Evolutionary conservation across 2,797 vertebrate genomes (phyloP).

Genomic region (Florisuga fusca): DNA sequence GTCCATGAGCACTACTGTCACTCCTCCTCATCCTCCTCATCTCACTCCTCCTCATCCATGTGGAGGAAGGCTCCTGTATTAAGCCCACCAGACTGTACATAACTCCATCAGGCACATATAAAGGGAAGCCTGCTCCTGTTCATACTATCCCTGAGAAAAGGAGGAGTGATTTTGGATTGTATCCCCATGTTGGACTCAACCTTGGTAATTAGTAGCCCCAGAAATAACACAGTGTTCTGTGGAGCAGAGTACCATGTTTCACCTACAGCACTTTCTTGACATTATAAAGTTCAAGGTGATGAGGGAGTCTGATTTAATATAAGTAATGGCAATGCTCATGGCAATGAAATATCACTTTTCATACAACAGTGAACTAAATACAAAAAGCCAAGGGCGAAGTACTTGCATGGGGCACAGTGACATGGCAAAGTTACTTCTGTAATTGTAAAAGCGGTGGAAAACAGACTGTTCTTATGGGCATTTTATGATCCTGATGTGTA

Average conservation of each 20-base stretch:
- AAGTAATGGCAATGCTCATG: fast-evolving
- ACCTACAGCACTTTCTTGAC: not conserved
- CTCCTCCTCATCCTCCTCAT: not conserved
- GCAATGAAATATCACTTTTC: not conserved
- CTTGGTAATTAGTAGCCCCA: not conserved
- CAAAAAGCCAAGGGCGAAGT: not conserved
- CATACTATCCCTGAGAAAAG: not conserved
- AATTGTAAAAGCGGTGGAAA: not conserved
- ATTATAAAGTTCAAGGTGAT: not conserved
- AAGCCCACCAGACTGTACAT: not conserved
- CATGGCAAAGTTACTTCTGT: not conserved
- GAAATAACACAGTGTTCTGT: not conserved
- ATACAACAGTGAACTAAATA: not conserved
- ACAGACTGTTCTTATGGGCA: not conserved
- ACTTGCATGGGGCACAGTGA: not conserved
- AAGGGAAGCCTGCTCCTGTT: not conserved
- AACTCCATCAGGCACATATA: not conserved
- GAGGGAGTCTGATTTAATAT: not conserved
- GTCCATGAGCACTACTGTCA: not conserved
- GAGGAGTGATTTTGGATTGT: not conserved
- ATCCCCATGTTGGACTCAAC: not conserved
- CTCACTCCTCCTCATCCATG: not conserved
- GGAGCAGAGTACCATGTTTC: not conserved
- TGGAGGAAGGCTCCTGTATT: not conserved
- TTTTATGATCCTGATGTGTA: not conserved